Conservation (phyloP, 92 coral and sea anemone species). For the Porites evermanni region DNA sequence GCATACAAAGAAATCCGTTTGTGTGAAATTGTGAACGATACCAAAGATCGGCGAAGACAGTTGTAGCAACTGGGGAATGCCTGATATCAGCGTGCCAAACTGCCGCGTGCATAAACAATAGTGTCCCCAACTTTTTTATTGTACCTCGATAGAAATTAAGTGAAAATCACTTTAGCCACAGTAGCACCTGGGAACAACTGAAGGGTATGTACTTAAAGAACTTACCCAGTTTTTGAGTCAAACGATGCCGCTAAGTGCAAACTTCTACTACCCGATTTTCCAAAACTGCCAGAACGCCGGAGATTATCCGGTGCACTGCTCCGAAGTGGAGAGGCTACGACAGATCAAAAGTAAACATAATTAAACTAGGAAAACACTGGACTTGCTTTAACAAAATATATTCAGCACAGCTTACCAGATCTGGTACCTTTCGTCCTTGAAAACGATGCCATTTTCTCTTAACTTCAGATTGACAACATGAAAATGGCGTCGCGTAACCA, state of each 20-base stretch:
- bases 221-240: conserved; percentile 66
- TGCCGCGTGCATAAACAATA: neutral
- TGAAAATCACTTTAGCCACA: neutral
- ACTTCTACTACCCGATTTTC: conserved; percentile 66
- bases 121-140: neutral
- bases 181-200: neutral
- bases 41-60: neutral
- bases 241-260: conserved; percentile 92
- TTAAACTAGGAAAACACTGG: neutral
- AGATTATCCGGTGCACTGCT: conserved; percentile 73
- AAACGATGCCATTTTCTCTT: conserved; percentile 84
- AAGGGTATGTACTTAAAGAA: neutral
- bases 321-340: conserved; percentile 90
- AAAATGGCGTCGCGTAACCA: conserved; percentile 91
- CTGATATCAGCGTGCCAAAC: too few species aligned
- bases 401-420: conserved; percentile 68
- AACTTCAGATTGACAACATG: conserved; percentile 42
- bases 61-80: conserved; percentile 41
- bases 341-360: neutral
- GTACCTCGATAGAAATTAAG: neutral
- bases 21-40: neutral
- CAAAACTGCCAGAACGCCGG: conserved; percentile 86
- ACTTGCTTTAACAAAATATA: neutral
- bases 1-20: neutral
- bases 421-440: conserved; percentile 85